Percentiles rank a stretch among this genome's conserved stretches.
These are phyloP conservation scores for Drosophila melanica DNA, from an alignment of 1,140 invertebrate genomes.

Conservation along the genomic window DNA sequence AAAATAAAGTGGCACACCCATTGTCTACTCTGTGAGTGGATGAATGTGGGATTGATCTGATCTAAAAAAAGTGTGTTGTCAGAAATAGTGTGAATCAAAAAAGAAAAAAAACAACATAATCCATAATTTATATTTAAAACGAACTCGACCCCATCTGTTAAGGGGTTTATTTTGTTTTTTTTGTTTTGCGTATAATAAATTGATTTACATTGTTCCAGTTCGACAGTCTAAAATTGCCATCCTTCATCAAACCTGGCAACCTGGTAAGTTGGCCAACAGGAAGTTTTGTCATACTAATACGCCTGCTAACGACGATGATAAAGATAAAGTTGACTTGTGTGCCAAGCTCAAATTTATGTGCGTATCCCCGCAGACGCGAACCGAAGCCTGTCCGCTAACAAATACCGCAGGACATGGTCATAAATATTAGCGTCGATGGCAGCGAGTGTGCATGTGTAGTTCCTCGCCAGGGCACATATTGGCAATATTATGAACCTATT, in stretches of 20 bases:
- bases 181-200: too few relatives aligned
- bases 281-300: slow-evolving; percentile 22
- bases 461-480: slow-evolving; percentile 4
- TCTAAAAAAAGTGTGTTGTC: slow-evolving; percentile 4
- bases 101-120: neutral
- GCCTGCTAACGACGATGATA: slow-evolving; percentile 27
- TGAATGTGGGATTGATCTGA: slow-evolving; percentile 8
- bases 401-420: slow-evolving; percentile 43
- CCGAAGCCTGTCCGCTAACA: slow-evolving; percentile 23
- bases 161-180: too few relatives aligned
- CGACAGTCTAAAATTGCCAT: neutral
- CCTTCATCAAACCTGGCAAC: slow-evolving; percentile 13
- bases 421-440: slow-evolving; percentile 66
- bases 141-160: too few relatives aligned
- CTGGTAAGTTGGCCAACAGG: slow-evolving; percentile 14
- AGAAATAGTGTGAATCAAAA: neutral
- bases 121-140: too few relatives aligned
- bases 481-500: slow-evolving; percentile 32
- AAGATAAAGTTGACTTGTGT: slow-evolving; percentile 39
- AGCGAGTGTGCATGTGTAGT: slow-evolving; percentile 22
- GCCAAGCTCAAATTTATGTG: neutral
- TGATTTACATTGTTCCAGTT: neutral
- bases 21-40: slow-evolving; percentile 40
- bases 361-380: slow-evolving; percentile 35
- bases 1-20: slow-evolving; percentile 37